Percentiles rank a stretch among this genome's conserved stretches.
phyloP scores from a whole-genome alignment of 2,113 vertebrate species.

The Mola mola region DNA sequence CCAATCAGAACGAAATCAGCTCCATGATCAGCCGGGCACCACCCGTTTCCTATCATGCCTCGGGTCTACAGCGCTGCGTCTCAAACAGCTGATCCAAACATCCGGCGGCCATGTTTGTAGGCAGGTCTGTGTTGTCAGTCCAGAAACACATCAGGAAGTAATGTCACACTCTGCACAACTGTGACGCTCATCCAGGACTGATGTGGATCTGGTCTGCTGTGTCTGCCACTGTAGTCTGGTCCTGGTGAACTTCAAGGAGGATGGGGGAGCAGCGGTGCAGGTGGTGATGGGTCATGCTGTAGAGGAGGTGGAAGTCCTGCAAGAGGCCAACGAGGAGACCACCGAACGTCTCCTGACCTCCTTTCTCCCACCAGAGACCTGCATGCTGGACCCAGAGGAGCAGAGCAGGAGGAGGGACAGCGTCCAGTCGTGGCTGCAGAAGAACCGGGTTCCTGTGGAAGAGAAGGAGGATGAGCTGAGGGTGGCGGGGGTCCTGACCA shows the following conservation, averaged over 20 bases:
- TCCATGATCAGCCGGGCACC: too few species aligned
- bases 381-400: constrained; percentile 75
- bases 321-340: constrained; percentile 70
- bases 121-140: too few species aligned
- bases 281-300: constrained; percentile 91
- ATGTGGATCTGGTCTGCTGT: not conserved
- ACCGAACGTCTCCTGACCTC: constrained; percentile 73
- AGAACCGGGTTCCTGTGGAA: constrained; percentile 88
- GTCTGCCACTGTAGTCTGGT: constrained; percentile 81
- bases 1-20: too few species aligned
- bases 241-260: constrained; percentile 82
- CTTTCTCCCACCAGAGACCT: constrained; percentile 58
- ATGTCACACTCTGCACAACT: too few species aligned
- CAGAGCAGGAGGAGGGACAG: constrained; percentile 70
- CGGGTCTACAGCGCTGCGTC: too few species aligned
- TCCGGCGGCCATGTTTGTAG: too few species aligned
- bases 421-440: constrained; percentile 87
- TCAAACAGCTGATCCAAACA: too few species aligned
- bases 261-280: constrained; percentile 63
- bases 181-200: too few species aligned
- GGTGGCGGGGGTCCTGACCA: constrained; percentile 87
- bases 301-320: constrained; percentile 80
- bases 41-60: too few species aligned
- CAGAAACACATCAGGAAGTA: too few species aligned
- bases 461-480: constrained; percentile 73